A percentile compares a stretch with the other conserved stretches of the same genome.
Conservation (phyloP, 1,140 invertebrate species). For the Micrasema longulum region DNA sequence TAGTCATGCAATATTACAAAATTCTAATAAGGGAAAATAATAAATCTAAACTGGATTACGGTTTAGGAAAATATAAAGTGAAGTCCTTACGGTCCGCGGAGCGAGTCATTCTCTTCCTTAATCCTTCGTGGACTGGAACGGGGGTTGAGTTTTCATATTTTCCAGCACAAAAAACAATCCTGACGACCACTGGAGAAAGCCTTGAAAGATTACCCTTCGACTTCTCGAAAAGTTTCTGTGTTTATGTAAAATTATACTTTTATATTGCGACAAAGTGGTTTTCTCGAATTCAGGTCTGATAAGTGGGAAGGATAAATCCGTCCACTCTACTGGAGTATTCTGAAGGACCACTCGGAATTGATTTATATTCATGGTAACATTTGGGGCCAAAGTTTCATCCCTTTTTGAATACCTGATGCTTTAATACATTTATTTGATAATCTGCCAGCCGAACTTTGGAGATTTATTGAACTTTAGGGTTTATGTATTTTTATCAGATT, state of each 20-base stretch:
- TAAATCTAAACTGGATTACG: too few relatives aligned
- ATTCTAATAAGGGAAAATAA: too few relatives aligned
- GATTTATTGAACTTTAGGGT: conserved; percentile 12
- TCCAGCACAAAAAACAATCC: conserved; percentile 29
- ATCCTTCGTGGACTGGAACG: conserved; percentile 13
- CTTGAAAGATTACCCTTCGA: conserved; percentile 32
- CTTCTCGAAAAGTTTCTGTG: conserved; percentile 42
- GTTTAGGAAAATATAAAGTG: not conserved
- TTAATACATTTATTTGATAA: conserved; percentile 37
- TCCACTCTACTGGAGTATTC: conserved; percentile 1
- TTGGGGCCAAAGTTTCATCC: conserved; percentile 31
- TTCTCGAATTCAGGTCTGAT: conserved; percentile 39
- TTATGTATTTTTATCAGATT: not conserved
- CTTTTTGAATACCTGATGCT: conserved; percentile 29
- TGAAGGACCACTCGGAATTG: conserved; percentile 33
- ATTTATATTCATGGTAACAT: conserved; percentile 43
- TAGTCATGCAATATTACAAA: too few relatives aligned
- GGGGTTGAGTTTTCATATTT: conserved; percentile 21
- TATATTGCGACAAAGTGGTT: conserved; percentile 47
- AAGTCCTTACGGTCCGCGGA: conserved; percentile 4
- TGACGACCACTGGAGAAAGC: conserved; percentile 4
- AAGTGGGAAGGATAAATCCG: conserved; percentile 32
- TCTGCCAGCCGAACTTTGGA: conserved; percentile 18
- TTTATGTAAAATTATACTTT: conserved; percentile 53
- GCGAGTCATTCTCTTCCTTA: conserved; percentile 22